Base-by-base conservation (phyloP, 2,113 vertebrate species). In the Pangasianodon gigas region DNA sequence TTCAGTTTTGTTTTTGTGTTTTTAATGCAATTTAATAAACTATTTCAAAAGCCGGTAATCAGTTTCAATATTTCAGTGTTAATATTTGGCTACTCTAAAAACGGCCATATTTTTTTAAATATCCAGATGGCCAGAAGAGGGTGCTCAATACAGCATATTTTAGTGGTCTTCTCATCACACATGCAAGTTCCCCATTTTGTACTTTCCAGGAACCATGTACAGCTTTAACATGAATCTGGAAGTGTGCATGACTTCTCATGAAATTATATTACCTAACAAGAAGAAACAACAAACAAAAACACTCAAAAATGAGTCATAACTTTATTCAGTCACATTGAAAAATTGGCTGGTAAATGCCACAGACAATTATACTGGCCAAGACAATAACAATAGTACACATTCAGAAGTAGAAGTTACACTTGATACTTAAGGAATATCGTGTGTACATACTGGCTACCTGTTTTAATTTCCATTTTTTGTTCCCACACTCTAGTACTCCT, bases 401-500 rank as follows among this genome's bases (percentile, higher is more conserved):
- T 88, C 52, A 89, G n/a, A 24, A 88, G 89, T 65, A 86, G 65
- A 86, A 82, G 83, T 86, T 91, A 91, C 89, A 65, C 91, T 88
- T 86, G 77, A 91, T 90, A 91, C 91, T 29, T 90, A 44, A 91
- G 77, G 91, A 75, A 88, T 82, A 90, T 90, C 65, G 58, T 88
- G 87, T 90, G 89, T 91, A 91, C 85, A 90, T 86, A 83, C 37
- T 71, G 46, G 44, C 89, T 90, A 90, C 89, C 26, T 41, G 51
- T 82, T 51, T 85, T 41, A 41, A 21, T 26, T 89, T 79, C n/a
- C 48, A 88, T 41, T 62, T 62, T 69, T 52, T 84, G 13, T 62
- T 44, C 58, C 11, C 75, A 21, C 11, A 58, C 26, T 91, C 82
- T 91, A 93, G 81, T 93, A 97, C 51, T 97, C 97, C 87, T 97